Evolutionary conservation across 2,888 invertebrate species (phyloP), one percentile per base, ranked within the genome.

Genomic region (Odontomyia ornata): DNA sequence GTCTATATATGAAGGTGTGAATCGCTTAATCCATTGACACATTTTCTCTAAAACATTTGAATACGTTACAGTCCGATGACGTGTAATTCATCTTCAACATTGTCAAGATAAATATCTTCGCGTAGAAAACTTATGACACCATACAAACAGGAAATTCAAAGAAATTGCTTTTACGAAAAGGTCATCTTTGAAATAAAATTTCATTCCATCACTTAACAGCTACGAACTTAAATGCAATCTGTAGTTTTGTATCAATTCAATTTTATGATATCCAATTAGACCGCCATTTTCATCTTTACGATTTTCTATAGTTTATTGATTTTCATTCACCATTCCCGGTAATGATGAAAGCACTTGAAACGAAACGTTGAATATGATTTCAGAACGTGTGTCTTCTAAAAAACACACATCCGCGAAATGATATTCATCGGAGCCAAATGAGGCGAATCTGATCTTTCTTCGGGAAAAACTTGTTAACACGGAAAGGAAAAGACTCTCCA

Each of bases 161-260:
- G 64, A 64, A 64, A 64, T 64, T 5, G 18, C 21, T 21, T 64
- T 27, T 28, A 9, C 30, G 64, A 64, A 64, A 64, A 64, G 64
- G 64, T 64, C 64, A 64, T 28, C 9, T 28, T 28, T 25, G 30
- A 60, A 25, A 25, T 60, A 25, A 60, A 25, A 25, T n/a, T 0
- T 27, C 64, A 27, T 11, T 7, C 60, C 21, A 3, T 9, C 52
- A 18, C n/a, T 52, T 13, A 52, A 52, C n/a, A 52, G 52, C 15
- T 9, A 52, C 52, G 36, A 5, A 52, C n/a, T 4, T 52, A 15
- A 52, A 52, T 52, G 52, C 5, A 36, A 36, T 36, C 36, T 36
- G 9, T 36, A n/a, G 52, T 15, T 52, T 52, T 52, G 52, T 52
- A 52, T 52, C 52, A 18, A 11, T 30, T 64, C 15, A 18, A 64